phyloP scores from a whole-genome alignment of 2,888 invertebrate genomes.

The Torymus tubicola region DNA sequence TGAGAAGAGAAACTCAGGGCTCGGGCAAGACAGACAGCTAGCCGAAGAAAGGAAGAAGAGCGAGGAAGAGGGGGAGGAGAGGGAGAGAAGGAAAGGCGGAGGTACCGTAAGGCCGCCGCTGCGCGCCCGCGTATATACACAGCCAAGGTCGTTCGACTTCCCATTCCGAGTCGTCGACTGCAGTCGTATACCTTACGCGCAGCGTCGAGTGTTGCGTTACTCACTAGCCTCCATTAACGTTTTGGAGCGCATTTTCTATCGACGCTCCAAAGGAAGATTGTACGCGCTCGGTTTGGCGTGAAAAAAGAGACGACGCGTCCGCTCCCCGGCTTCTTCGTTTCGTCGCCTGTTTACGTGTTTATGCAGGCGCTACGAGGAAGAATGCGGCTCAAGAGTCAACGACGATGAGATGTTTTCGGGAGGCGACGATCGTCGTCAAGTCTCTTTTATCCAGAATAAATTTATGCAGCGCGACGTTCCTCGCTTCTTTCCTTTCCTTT shows the following conservation, averaged over 20 bases:
- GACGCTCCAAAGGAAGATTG: not conserved
- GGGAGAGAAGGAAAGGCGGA: slow-evolving; percentile 13
- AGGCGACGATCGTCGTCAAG: not conserved
- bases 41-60: not conserved
- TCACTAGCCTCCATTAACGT: not conserved
- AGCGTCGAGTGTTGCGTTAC: not conserved
- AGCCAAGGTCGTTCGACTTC: slow-evolving; percentile 55
- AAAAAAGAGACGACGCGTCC: slow-evolving; percentile 4
- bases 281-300: slow-evolving; percentile 36
- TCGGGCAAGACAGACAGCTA: not conserved
- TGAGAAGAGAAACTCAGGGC: slow-evolving; percentile 9
- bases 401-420: slow-evolving; percentile 3
- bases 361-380: not conserved
- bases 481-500: no score
- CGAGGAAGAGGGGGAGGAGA: not conserved
- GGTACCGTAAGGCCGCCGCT: slow-evolving; percentile 49
- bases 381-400: not conserved
- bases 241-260: slow-evolving; percentile 24
- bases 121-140: not conserved
- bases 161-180: slow-evolving; percentile 36
- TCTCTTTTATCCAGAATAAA: no score
- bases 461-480: not conserved
- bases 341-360: not conserved
- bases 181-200: slow-evolving; percentile 13
- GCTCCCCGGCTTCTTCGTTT: no score